Base-by-base conservation (phyloP, 2,888 invertebrate genomes). In the Dendrolimus houi region DNA sequence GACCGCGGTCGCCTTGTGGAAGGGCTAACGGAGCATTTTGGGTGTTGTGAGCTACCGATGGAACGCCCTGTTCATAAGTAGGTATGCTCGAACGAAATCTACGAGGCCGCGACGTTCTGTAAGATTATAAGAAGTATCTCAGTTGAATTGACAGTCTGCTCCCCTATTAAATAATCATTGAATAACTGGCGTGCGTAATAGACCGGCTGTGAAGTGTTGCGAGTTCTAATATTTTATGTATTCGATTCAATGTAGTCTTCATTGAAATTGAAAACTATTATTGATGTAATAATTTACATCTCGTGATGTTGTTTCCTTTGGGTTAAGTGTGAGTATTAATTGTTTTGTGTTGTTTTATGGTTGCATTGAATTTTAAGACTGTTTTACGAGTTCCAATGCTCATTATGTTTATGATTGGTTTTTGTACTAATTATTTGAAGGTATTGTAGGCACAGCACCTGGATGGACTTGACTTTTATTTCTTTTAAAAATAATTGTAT, bases 201-300 rank as follows among this genome's bases (percentile, higher is more conserved):
- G 47, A 47, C 47, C 47, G 47, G 47, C 47, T 47, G 47, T 47
- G 47, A 47, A 47, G 10, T 10, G 47, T 10, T 47, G 47, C 8
- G 10, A 47, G 9, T 9, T 29, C 29, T 29, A 29, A 29, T 47
- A 12, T 29, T 47, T 40, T 54, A 54, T 57, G 47, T 40, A 54
- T 52, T 40, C n/a, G 54, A 47, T n/a, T 82, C 85, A 87, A 86
- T 82, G 73, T 84, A 82, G 82, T 81, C 81, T 86, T 87, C 83
- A 79, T 74, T 69, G 53, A 65, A 47, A 58, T 74, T 81, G 85
- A 87, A 87, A 75, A 84, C 77, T 81, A 78, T 68, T 58, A 79
- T 86, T 87, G 85, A 75, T 74, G 60, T 68, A 58, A 63, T 63
- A 64, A 29, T 64, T 67, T 66, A 67, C 60, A 54, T 60, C 62